A percentile compares a stretch with the other conserved stretches of the same genome.
These are phyloP conservation scores for Thereva nobilitata DNA, from an alignment of 2,888 invertebrate genomes.

Conservation along the genomic window DNA sequence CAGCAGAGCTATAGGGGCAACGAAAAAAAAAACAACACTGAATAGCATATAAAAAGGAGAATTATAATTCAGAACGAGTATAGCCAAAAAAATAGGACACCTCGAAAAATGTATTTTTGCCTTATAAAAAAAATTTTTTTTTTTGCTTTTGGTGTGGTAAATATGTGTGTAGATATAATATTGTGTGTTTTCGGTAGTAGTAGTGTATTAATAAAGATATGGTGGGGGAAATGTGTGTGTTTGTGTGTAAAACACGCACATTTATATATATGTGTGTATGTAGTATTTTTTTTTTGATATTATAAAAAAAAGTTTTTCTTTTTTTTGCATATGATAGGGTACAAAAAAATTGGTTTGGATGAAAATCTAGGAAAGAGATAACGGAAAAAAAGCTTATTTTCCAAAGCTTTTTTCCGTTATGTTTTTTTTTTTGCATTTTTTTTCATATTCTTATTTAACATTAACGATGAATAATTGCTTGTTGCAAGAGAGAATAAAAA, in stretches of 20 bases:
- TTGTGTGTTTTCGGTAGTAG: too few relatives aligned
- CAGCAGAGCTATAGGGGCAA: conserved; percentile 1
- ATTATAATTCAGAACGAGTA: conserved; percentile 17
- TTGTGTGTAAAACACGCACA: too few relatives aligned
- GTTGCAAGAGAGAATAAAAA: conserved; percentile 32
- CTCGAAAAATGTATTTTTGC: conserved; percentile 1
- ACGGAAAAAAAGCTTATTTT: not conserved
- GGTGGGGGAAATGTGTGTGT: too few relatives aligned
- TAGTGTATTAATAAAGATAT: too few relatives aligned
- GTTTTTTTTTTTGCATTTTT: conserved; percentile 26
- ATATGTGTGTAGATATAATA: not conserved
- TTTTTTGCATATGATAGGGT: not conserved
- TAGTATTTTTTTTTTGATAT: not conserved
- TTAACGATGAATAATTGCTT: conserved; percentile 38
- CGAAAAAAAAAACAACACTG: conserved; percentile 3
- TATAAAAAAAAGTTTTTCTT: not conserved
- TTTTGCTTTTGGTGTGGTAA: conserved; percentile 12
- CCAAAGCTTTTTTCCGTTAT: conserved; percentile 26
- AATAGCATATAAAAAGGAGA: not conserved
- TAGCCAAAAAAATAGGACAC: conserved; percentile 10
- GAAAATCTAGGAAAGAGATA: too few relatives aligned
- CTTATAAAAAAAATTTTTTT: not conserved
- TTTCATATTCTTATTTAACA: conserved; percentile 1
- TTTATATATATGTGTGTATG: too few relatives aligned
- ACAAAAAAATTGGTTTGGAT: conserved; percentile 21